These are phyloP conservation scores for Drepanosiphum platanoidis DNA, from an alignment of 2,888 invertebrate genomes.

Conservation along the genomic window DNA sequence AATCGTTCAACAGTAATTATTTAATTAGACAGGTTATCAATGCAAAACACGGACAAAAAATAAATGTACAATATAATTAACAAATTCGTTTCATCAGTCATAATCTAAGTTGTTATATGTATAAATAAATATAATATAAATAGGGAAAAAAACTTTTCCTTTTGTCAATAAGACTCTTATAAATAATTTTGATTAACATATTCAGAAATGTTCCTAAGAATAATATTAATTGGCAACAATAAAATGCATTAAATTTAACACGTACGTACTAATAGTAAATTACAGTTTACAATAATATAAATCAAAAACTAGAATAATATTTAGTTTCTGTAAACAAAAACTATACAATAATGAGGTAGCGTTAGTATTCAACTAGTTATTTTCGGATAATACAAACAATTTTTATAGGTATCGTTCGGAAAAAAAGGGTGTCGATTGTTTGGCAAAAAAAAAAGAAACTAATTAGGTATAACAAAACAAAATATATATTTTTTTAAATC, in stretches of 20 bases:
- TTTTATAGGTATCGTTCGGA: too few relatives aligned
- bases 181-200: neutral
- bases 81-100: slow-evolving; percentile 10
- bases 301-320: neutral
- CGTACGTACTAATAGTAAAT: neutral
- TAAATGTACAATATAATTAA: slow-evolving; percentile 9
- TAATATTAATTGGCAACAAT: neutral
- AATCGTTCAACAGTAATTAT: neutral
- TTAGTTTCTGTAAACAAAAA: neutral
- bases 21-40: neutral
- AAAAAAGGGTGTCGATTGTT: too few relatives aligned
- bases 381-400: too few relatives aligned
- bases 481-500: too few relatives aligned
- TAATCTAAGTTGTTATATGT: neutral
- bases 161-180: neutral
- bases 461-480: too few relatives aligned
- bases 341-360: neutral
- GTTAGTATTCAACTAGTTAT: too few relatives aligned
- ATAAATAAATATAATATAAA: neutral
- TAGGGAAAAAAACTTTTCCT: neutral
- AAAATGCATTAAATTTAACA: neutral
- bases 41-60: neutral
- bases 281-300: neutral
- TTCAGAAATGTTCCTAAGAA: neutral
- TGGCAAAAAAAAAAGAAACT: too few relatives aligned